Conservation (phyloP, 2,113 vertebrate species). For the Planiliza haematocheilus region DNA sequence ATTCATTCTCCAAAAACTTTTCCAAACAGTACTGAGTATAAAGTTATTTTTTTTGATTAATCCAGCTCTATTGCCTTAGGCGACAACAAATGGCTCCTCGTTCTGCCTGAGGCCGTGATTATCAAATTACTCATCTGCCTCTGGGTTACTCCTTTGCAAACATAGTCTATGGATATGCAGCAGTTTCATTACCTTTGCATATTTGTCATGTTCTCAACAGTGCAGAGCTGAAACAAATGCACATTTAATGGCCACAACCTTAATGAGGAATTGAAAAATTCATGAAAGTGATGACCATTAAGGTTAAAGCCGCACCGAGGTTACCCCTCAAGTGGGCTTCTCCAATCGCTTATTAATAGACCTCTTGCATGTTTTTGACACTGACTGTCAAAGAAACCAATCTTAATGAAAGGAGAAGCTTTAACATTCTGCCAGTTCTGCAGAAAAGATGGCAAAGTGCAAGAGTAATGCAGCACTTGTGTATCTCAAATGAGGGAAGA, state of each 20-base stretch:
- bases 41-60: constrained; percentile 26
- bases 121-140: constrained; percentile 66
- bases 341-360: constrained; percentile 67
- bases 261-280: constrained; percentile 73
- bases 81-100: constrained; percentile 62
- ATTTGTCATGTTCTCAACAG: constrained; percentile 53
- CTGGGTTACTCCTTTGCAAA: constrained; percentile 60
- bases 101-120: constrained; percentile 58
- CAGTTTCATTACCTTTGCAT: constrained; percentile 48
- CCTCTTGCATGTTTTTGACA: constrained; percentile 71
- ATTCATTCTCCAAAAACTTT: constrained; percentile 13
- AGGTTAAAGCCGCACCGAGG: constrained; percentile 57
- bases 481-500: constrained; percentile 32
- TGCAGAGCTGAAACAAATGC: constrained; percentile 53
- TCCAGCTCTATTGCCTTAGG: constrained; percentile 43
- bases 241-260: constrained; percentile 57
- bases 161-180: constrained; percentile 34
- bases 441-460: constrained; percentile 56
- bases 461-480: constrained; percentile 36
- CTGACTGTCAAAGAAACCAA: constrained; percentile 69
- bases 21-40: constrained; percentile 26
- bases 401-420: constrained; percentile 66
- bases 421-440: constrained; percentile 66
- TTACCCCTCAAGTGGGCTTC: constrained; percentile 52
- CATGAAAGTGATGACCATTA: constrained; percentile 68